Percentiles rank a stretch among this genome's conserved stretches.
Evolutionary conservation across 2,113 vertebrate genomes (phyloP).

Genomic region (Pogona vitticeps): DNA sequence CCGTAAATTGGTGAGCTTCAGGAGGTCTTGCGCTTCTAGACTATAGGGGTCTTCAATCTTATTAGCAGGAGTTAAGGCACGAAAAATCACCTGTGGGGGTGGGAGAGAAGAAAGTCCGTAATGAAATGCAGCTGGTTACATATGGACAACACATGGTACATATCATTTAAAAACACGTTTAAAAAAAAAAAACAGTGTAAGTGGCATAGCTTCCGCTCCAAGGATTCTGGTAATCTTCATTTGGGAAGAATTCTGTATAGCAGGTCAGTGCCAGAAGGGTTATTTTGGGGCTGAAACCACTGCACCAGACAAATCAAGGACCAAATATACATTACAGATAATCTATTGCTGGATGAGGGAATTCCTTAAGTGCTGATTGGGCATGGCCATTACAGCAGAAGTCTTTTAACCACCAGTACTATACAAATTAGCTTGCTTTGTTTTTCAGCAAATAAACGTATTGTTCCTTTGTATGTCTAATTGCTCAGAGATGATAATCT

Average conservation of each 20-base stretch:
- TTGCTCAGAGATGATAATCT: too few species aligned
- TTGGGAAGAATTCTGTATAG: neutral
- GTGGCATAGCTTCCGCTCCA: neutral
- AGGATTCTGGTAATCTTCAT: neutral
- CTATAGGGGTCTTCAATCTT: conserved; percentile 83
- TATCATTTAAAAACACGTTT: neutral
- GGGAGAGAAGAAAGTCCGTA: neutral
- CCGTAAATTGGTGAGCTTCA: conserved; percentile 87
- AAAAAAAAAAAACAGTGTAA: neutral
- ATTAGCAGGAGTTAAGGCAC: conserved; percentile 77
- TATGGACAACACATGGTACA: neutral
- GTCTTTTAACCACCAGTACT: too few species aligned
- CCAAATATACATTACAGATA: neutral
- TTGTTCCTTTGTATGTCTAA: too few species aligned
- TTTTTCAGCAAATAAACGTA: too few species aligned
- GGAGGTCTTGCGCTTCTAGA: conserved; percentile 75
- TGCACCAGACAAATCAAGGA: neutral
- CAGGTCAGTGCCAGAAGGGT: neutral
- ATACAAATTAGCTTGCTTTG: too few species aligned
- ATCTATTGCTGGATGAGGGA: too few species aligned
- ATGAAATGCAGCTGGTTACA: neutral
- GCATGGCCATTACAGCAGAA: too few species aligned
- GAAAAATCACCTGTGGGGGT: conserved; percentile 83
- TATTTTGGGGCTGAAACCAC: neutral
- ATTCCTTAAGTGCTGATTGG: too few species aligned